Conservation (phyloP, 1,140 invertebrate species). For the Bombus breviceps region DNA sequence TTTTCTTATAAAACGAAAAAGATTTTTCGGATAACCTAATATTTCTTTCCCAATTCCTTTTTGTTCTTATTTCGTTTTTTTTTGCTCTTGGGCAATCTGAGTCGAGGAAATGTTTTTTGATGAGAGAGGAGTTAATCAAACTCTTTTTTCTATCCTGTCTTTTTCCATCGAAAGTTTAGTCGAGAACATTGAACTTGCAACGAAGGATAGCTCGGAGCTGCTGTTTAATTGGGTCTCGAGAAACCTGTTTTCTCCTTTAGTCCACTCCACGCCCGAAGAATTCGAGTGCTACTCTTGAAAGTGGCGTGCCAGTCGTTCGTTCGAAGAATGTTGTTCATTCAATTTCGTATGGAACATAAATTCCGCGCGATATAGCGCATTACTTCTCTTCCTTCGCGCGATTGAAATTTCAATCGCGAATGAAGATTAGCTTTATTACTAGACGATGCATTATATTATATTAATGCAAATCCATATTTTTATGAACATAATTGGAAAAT, state of each 20-base stretch:
- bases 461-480: no score
- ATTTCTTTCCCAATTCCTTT: background rate
- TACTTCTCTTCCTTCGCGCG: no score
- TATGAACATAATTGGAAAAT: no score
- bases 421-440: no score
- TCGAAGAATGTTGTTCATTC: background rate
- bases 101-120: background rate
- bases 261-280: conserved; percentile 30
- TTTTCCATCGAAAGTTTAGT: conserved; percentile 30
- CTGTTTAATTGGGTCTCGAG: conserved; percentile 33
- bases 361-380: background rate
- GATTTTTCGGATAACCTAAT: no score
- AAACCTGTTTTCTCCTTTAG: conserved; percentile 42
- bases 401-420: background rate
- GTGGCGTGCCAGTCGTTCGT: background rate
- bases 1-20: no score
- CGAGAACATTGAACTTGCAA: conserved; percentile 45
- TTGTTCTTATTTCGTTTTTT: background rate
- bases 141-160: background rate
- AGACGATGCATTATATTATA: no score
- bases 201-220: conserved; percentile 24
- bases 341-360: background rate
- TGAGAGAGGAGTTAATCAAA: background rate
- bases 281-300: conserved; percentile 22
- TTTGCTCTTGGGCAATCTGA: rapidly evolving